These are phyloP conservation scores for Montifringilla adamsi DNA, from an alignment of 2,113 vertebrate species.

Conservation along the genomic window DNA sequence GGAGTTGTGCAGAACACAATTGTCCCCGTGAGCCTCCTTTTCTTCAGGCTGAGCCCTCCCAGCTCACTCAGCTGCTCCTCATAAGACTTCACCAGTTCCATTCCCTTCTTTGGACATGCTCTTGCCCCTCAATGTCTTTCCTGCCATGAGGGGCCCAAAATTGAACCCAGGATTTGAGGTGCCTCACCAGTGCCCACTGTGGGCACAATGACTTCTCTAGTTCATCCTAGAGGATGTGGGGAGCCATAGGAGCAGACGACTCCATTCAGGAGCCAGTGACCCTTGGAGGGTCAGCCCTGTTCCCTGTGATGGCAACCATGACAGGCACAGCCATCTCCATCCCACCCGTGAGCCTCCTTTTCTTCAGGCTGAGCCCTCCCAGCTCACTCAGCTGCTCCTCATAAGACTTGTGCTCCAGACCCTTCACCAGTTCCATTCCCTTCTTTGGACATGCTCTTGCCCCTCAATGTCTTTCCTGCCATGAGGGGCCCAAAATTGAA, in stretches of 20 bases:
- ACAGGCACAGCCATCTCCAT: neutral
- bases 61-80: neutral
- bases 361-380: neutral
- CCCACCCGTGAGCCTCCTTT: too few relatives aligned
- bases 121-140: neutral
- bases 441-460: neutral
- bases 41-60: neutral
- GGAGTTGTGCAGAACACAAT: accelerated
- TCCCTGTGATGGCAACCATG: neutral
- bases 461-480: neutral
- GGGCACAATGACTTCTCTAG: neutral
- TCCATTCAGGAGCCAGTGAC: neutral
- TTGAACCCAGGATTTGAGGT: neutral
- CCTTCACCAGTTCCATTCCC: neutral
- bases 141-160: neutral
- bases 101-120: neutral
- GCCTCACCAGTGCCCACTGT: neutral
- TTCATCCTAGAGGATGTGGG: neutral
- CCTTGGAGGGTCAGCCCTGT: neutral
- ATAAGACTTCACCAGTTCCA: neutral
- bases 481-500: neutral
- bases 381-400: neutral
- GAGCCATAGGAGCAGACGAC: accelerated
- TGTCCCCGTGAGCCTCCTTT: neutral
- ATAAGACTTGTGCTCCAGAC: neutral